Evolutionary conservation across 2,888 invertebrate genomes (phyloP).

Genomic region (Cenopis cana): DNA sequence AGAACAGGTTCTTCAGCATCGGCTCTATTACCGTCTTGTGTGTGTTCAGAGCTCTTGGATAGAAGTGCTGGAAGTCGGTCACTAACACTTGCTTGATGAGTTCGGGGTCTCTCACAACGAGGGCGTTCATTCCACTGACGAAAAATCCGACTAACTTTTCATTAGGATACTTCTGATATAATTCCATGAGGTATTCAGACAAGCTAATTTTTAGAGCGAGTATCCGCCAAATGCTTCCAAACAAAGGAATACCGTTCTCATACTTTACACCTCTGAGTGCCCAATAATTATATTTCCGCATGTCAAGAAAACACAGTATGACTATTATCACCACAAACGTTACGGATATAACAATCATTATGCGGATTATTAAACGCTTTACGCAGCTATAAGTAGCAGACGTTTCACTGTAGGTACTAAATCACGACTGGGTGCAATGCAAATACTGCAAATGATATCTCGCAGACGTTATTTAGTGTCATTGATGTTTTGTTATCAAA

Average conservation of each 20-base stretch:
- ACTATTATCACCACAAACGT: not conserved
- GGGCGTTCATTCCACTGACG: not conserved
- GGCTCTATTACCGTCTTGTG: slow-evolving; percentile 43
- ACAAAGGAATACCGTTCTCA: not conserved
- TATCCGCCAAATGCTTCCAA: slow-evolving; percentile 2
- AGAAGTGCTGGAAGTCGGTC: slow-evolving; percentile 25
- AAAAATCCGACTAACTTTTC: slow-evolving; percentile 3
- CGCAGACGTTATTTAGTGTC: not conserved
- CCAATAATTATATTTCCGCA: not conserved
- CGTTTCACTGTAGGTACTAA: not conserved
- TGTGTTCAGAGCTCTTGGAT: slow-evolving; percentile 41
- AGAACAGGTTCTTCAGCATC: slow-evolving; percentile 45
- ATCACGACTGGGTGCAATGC: not conserved
- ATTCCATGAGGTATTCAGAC: not conserved
- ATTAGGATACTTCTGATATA: slow-evolving; percentile 1
- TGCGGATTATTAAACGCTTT: not conserved
- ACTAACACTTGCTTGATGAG: not conserved
- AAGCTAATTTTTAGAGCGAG: not conserved
- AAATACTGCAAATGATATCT: too few relatives aligned
- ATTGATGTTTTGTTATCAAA: not conserved
- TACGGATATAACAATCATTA: not conserved
- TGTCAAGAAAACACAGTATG: not conserved
- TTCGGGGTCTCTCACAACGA: not conserved
- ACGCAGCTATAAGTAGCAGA: not conserved
- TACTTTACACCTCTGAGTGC: not conserved